phyloP scores from a whole-genome alignment of 2,797 vertebrate species.

The Heliangelus exortis region DNA sequence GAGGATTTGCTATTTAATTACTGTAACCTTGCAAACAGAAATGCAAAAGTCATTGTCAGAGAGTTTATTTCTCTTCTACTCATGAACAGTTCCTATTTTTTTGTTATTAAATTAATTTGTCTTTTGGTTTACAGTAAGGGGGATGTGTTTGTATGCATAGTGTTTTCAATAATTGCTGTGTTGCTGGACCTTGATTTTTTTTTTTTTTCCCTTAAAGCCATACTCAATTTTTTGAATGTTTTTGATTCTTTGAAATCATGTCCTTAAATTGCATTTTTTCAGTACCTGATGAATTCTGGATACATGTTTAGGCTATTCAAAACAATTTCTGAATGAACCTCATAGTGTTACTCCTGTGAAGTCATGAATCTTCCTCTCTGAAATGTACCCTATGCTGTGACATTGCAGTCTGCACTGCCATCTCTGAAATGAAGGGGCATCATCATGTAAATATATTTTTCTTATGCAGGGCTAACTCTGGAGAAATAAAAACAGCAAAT shows the following conservation, averaged over 20 bases:
- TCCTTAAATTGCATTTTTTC: not conserved
- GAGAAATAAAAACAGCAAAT: not conserved
- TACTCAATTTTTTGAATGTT: not conserved
- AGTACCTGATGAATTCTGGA: not conserved
- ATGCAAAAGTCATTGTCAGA: not conserved
- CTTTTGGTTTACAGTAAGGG: not conserved
- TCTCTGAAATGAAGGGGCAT: not conserved
- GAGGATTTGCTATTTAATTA: not conserved
- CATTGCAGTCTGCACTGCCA: not conserved
- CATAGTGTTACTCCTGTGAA: not conserved
- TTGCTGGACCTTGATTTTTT: not conserved
- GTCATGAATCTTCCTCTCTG: not conserved
- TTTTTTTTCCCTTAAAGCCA: not conserved
- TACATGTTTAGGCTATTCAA: not conserved
- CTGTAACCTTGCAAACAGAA: not conserved
- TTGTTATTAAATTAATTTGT: not conserved
- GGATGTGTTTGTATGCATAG: not conserved
- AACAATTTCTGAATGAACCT: too few species aligned
- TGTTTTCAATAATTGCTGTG: not conserved
- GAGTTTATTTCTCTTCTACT: not conserved
- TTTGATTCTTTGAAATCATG: not conserved
- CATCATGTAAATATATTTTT: not conserved
- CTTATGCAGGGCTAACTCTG: not conserved
- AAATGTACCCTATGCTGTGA: not conserved
- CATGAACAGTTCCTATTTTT: not conserved